phyloP scores from a whole-genome alignment of 2,797 vertebrate genomes.

The Notolepis coatsorum region DNA sequence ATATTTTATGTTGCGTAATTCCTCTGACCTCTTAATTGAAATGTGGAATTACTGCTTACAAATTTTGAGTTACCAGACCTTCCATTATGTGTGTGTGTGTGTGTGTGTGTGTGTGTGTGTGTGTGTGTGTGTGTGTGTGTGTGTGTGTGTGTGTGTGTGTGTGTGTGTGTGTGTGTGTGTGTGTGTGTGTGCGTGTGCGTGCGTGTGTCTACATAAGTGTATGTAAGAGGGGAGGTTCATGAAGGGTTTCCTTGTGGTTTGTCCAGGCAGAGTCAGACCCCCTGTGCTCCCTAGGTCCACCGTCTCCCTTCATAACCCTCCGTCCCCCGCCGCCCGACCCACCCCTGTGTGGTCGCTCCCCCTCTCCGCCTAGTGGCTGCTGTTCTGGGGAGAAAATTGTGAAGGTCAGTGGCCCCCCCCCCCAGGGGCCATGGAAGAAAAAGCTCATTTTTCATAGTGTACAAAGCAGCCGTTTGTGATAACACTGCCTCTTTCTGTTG shows the following conservation, averaged over 20 bases:
- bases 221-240: conserved; percentile 43
- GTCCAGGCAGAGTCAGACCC: conserved; percentile 64
- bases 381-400: conserved; percentile 61
- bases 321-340: conserved; percentile 1
- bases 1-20: conserved; percentile 29
- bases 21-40: conserved; percentile 30
- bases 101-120: neutral
- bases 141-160: conserved; percentile 21
- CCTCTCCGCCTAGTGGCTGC: conserved; percentile 41
- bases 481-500: conserved; percentile 79
- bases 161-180: conserved; percentile 10
- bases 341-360: conserved; percentile 19
- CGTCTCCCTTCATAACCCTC: conserved; percentile 58
- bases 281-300: conserved; percentile 56
- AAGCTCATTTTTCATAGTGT: conserved; percentile 75
- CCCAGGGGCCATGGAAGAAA: conserved; percentile 72
- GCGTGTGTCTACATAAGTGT: conserved; percentile 60
- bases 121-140: too few relatives aligned
- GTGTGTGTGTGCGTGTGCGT: conserved; percentile 31
- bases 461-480: conserved; percentile 83
- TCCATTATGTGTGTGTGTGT: conserved; percentile 1
- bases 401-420: conserved; percentile 72
- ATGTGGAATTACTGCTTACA: conserved; percentile 21
- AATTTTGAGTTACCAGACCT: conserved; percentile 28
- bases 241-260: conserved; percentile 78